Conservation (phyloP, 2,888 invertebrate genomes). For the Xiphydria camelus region DNA sequence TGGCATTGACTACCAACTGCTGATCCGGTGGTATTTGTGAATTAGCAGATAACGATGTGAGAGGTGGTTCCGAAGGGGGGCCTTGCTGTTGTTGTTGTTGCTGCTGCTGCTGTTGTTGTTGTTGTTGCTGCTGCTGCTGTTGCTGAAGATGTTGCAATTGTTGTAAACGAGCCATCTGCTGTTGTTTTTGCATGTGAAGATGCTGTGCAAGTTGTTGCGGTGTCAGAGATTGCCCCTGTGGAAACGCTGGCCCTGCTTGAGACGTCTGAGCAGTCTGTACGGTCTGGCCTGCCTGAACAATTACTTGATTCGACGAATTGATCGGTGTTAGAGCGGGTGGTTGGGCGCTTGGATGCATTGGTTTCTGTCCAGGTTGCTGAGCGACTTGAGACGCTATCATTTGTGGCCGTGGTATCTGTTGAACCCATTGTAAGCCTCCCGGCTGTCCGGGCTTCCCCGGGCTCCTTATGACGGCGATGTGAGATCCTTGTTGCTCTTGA, state of each 20-base stretch:
- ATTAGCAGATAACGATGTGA: conserved; percentile 45
- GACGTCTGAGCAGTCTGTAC: conserved; percentile 39
- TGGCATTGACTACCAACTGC: conserved; percentile 76
- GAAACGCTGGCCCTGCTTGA: conserved; percentile 46
- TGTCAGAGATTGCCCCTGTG: conserved; percentile 51
- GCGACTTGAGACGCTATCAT: conserved; percentile 63
- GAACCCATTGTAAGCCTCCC: conserved; percentile 65
- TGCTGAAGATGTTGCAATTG: conserved; percentile 44
- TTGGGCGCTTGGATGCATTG: conserved; percentile 50
- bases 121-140: conserved; percentile 63
- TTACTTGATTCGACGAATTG: conserved; percentile 37
- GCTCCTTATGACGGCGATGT: conserved; percentile 71
- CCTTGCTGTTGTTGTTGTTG: conserved; percentile 66
- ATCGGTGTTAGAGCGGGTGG: conserved; percentile 53
- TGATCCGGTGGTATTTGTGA: conserved; percentile 55
- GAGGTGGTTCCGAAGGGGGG: conserved; percentile 38
- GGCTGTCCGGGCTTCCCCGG: conserved; percentile 68
- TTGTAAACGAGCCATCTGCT: conserved; percentile 45
- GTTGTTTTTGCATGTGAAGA: conserved; percentile 59
- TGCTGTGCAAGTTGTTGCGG: conserved; percentile 59
- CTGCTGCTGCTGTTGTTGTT: conserved; percentile 63
- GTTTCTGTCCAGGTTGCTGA: conserved; percentile 45
- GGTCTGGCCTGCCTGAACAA: conserved; percentile 40
- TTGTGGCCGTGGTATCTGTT: conserved; percentile 67
- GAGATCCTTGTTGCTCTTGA: conserved; percentile 63